These are phyloP conservation scores for Marronus borbonicus DNA, from an alignment of 2,888 invertebrate species.

Conservation along the genomic window DNA sequence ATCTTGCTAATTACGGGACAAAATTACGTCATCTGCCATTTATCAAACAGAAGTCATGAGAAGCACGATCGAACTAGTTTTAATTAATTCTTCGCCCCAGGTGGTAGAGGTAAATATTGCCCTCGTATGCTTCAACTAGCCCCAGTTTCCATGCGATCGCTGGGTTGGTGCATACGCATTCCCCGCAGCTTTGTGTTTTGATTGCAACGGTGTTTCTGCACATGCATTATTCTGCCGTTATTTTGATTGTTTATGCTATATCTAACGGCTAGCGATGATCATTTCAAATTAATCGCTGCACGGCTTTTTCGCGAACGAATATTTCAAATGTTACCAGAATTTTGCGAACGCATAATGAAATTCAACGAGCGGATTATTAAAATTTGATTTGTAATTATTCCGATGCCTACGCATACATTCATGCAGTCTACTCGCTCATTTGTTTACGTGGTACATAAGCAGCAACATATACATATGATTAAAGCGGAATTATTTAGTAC, in stretches of 20 bases:
- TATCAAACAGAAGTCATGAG: conserved; percentile 53
- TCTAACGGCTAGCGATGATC: conserved; percentile 22
- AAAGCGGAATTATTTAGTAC: conserved; percentile 47
- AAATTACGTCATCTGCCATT: conserved; percentile 55
- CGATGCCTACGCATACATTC: conserved; percentile 3
- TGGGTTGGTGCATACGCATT: conserved; percentile 30
- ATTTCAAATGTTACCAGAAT: background rate
- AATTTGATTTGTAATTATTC: conserved; percentile 48
- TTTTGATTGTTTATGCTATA: conserved; percentile 45
- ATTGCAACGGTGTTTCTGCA: conserved; percentile 46
- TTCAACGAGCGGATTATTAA: conserved; percentile 42
- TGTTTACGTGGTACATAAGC: conserved; percentile 19
- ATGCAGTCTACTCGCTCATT: conserved; percentile 8
- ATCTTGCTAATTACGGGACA: conserved; percentile 50
- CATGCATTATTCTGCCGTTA: conserved; percentile 22
- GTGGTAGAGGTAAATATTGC: conserved; percentile 51
- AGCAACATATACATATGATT: conserved; percentile 31
- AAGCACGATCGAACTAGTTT: conserved; percentile 53
- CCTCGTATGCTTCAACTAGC: conserved; percentile 32
- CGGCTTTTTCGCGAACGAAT: background rate
- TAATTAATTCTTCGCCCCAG: conserved; percentile 54
- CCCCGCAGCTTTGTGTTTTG: conserved; percentile 46
- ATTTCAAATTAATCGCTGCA: conserved; percentile 22
- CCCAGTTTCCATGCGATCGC: conserved; percentile 21
- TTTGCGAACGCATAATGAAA: conserved; percentile 21